Conservation (phyloP, 1,140 invertebrate species). For the Drosophila truncata region DNA sequence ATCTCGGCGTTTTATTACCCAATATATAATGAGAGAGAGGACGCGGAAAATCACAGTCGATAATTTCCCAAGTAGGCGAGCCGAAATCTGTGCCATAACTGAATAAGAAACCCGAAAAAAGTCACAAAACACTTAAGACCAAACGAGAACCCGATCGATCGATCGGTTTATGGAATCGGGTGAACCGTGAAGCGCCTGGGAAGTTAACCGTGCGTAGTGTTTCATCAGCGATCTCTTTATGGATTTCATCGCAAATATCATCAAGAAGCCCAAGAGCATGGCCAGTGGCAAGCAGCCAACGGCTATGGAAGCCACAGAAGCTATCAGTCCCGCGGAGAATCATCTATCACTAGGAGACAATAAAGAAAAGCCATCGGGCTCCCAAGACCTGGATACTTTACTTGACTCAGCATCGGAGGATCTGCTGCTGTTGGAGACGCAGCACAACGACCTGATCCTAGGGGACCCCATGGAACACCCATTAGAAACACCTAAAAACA, state of each 20-base stretch:
- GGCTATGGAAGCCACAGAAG: slow-evolving; percentile 3
- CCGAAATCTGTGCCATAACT: slow-evolving; percentile 44
- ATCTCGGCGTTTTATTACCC: slow-evolving; percentile 47
- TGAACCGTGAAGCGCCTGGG: slow-evolving; percentile 51
- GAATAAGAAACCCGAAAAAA: slow-evolving; percentile 17
- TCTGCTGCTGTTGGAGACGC: slow-evolving; percentile 42
- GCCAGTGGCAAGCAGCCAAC: not conserved
- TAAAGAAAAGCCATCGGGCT: not conserved
- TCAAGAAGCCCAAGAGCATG: slow-evolving; percentile 72
- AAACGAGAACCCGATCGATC: slow-evolving; percentile 27
- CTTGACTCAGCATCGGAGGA: slow-evolving; percentile 56
- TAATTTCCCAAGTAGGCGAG: slow-evolving; percentile 36
- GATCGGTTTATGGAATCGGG: slow-evolving; percentile 27
- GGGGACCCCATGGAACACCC: not conserved
- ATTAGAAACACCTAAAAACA: not conserved
- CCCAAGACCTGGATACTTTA: slow-evolving; percentile 35
- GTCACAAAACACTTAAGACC: slow-evolving; percentile 30
- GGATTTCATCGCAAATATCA: slow-evolving; percentile 77
- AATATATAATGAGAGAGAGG: slow-evolving; percentile 45
- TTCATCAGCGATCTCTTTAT: slow-evolving; percentile 35
- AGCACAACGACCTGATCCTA: slow-evolving; percentile 41
- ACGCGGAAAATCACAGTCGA: slow-evolving; percentile 41
- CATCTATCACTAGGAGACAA: not conserved
- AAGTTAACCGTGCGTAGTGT: slow-evolving; percentile 61
- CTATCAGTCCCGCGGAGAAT: not conserved